Evolutionary conservation across 2,113 vertebrate species (phyloP), one percentile per base, ranked within the genome.

Genomic region (Chlamydotis undulata): DNA sequence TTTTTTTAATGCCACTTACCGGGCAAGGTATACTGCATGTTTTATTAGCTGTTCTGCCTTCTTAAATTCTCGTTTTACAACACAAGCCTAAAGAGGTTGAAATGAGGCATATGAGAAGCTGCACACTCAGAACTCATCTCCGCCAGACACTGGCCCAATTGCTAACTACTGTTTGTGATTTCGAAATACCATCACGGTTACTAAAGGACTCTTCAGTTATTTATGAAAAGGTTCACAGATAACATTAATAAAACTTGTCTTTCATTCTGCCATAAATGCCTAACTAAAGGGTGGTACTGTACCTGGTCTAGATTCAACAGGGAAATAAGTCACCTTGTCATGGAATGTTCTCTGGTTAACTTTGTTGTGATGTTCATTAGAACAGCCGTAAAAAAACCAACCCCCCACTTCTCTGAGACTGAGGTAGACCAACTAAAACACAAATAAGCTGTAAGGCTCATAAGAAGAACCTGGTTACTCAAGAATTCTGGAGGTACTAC

Each of bases 41-140:
- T 99, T 99, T 94, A 99, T 99, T 97, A 99, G 98, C 97, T 99
- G 99, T 70, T 99, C 99, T 39, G 99, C 99, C 98, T 99, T 99
- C 96, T 99, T 99, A 97, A 99, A 99, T 96, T 99, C 99, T 68
- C 99, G 98, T 96, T 99, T 99, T 93, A 99, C 99, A 82, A 99
- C 99, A 53, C 99, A 99, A 92, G 99, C 99, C 99, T 99, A 96
- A 82, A 86, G 26, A 81, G 43, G 88, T 96, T 79, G 35, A 94
- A 83, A 96, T 2, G 52, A n/a, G 49, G 74, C 43, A 6, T 0
- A 6, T 77, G 61, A 96, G 33, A 10, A 87, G 39, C 33, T 47
- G 37, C 2, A 37, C 19, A 10, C 80, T 16, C 45, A 19, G 18
- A 75, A 37, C 53, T 41, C 37, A 6, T 23, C 49, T 47, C 71